Base-by-base conservation (phyloP, 2,888 invertebrate species). In the Megastigmus dorsalis region DNA sequence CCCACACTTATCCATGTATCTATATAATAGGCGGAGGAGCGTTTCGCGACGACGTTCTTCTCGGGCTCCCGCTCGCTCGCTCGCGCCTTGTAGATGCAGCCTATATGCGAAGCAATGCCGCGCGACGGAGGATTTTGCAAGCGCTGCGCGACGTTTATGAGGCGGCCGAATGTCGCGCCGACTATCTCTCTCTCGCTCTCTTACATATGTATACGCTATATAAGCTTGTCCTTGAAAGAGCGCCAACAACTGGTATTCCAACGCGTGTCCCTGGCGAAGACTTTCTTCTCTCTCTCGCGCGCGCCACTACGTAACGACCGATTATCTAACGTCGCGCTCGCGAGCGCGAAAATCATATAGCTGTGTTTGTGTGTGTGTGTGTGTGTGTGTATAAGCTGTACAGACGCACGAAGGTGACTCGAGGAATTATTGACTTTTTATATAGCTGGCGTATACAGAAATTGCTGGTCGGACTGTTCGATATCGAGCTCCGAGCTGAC, bases 291-390 rank as follows among this genome's bases (percentile, higher is more conserved):
- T 13, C 20, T 28, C 33, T 52, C 38, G 20, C 41, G 10, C 41
- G 10, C 9, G 13, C 23, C 48, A 28, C n/a, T n/a, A 48, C 52
- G 48, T 33, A 9, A 54, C 48, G 67, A 15, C 69, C n/a, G 65
- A 60, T 74, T 59, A 69, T 62, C 26, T 20, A 68, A 41, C 71
- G 73, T n/a, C 75, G 78, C 72, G n/a, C n/a, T n/a, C n/a, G n/a
- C n/a, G n/a, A n/a, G n/a, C n/a, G n/a, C n/a, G n/a, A n/a, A n/a
- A n/a, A n/a, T n/a, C n/a, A n/a, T n/a, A n/a, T n/a, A n/a, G n/a
- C n/a, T n/a, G n/a, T n/a, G n/a, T n/a, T n/a, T n/a, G n/a, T n/a
- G n/a, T n/a, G n/a, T n/a, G n/a, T n/a, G n/a, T n/a, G n/a, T n/a
- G n/a, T n/a, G n/a, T n/a, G n/a, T n/a, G n/a, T n/a, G n/a, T n/a